Base-by-base conservation (phyloP, 2,888 invertebrate genomes). In the Pyrochroa serraticornis region DNA sequence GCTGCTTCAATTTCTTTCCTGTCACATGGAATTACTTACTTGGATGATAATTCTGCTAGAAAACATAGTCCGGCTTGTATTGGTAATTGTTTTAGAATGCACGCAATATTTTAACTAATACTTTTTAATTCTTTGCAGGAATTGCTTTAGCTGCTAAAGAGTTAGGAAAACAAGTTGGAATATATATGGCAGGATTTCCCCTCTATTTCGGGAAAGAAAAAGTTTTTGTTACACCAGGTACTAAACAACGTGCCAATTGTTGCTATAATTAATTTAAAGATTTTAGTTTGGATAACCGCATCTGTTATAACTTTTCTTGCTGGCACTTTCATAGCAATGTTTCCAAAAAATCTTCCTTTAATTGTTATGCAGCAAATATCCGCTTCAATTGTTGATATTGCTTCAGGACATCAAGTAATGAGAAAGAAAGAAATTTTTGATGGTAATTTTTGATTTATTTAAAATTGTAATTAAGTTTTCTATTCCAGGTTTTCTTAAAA, bases 1-100 rank as follows among this genome's bases (percentile, higher is more conserved):
- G 60, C 68, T 52, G 65, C 65, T 9, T 67, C 63, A 6, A 52
- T 72, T 39, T 46, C 83, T 0, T 84, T 83, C 64, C 82, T 82
- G 39, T 79, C 83, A 0, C 79, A 85, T 10, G 86, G 86, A 6
- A 74, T 87, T 12, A 82, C 83, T 3, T 87, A 86, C 65, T 76
- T 87, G 6, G 87, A 87, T 59, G 87, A 87, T 64, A 86, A 87
- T 68, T 82, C 84, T 0, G 77, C 80, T 14, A 80, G 78, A 12
- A 76, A 80, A 45, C 80, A 83, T 42, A 81, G 83, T 57, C 80
- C 85, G 0, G 78, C 80, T 0, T 79, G 79, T 31, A 77, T 83
- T 56, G 82, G 80, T 77, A 67, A 65, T 57, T 35, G n/a, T 6
- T 35, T 35, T 6, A 35, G 10, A 9, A 9, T 6, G 2, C 2